Conservation (phyloP, 1,140 invertebrate genomes). For the Drosophila punjabiensis region DNA sequence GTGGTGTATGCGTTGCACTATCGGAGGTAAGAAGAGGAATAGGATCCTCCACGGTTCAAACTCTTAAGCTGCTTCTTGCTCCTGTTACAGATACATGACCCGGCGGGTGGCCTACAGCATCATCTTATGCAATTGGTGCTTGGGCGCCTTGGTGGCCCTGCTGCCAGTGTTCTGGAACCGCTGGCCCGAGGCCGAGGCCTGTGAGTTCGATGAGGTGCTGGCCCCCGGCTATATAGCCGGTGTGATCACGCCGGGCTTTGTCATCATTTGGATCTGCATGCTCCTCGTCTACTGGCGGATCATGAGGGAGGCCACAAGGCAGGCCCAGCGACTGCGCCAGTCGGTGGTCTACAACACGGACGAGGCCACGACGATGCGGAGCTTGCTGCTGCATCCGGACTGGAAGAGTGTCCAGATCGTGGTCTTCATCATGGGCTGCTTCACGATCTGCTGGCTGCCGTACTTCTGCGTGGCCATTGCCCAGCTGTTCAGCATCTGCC, state of each 20-base stretch:
- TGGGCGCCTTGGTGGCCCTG: slow-evolving; percentile 88
- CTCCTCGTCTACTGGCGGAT: slow-evolving; percentile 91
- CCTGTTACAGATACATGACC: slow-evolving; percentile 86
- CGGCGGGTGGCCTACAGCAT: slow-evolving; percentile 87
- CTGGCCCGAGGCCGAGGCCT: slow-evolving; percentile 87
- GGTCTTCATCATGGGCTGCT: slow-evolving; percentile 90
- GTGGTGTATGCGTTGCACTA: slow-evolving; percentile 93
- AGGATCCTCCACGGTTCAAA: no score
- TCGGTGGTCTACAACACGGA: slow-evolving; percentile 69
- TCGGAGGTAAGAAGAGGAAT: slow-evolving; percentile 83
- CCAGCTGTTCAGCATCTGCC: slow-evolving; percentile 86
- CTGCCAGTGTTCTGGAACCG: slow-evolving; percentile 91
- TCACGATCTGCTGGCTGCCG: slow-evolving; percentile 91
- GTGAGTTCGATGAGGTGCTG: slow-evolving; percentile 86
- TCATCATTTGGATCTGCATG: slow-evolving; percentile 90
- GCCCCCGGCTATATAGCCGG: slow-evolving; percentile 87
- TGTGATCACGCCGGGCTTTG: slow-evolving; percentile 89
- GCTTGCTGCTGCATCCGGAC: slow-evolving; percentile 87
- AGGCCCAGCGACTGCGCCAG: slow-evolving; percentile 88
- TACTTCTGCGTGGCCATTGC: slow-evolving; percentile 89
- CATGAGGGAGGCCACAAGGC: slow-evolving; percentile 89
- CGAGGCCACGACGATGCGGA: slow-evolving; percentile 83
- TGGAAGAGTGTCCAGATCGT: slow-evolving; percentile 92
- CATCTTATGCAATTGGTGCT: slow-evolving; percentile 88
- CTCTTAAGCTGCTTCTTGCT: no score